Evolutionary conservation across 2,888 invertebrate genomes (phyloP), one percentile per base, ranked within the genome.

Genomic region (Agrenia bidenticulata): DNA sequence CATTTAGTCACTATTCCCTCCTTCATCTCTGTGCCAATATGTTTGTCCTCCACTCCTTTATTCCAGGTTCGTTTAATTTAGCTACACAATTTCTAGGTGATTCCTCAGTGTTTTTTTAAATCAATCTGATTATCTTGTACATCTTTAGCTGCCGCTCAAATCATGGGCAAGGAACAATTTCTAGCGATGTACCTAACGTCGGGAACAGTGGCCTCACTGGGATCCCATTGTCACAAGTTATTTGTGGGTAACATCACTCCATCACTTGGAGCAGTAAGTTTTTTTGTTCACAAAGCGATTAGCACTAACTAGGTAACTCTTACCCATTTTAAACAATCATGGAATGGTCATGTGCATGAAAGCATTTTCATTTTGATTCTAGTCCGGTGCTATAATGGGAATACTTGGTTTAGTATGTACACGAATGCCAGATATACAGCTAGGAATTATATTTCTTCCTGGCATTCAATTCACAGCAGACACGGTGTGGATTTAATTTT

Each of bases 381-480:
- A 96, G 94, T 96, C 95, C 37, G 98, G 98, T 66, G 96, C 97
- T 57, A 92, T 98, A 75, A 90, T 96, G 89, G 89, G 89, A 24
- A 84, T 97, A 56, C 81, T 98, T 67, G 89, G 90, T 24, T 92
- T 89, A 78, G 88, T 92, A 1, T 97, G 96, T 80, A 85, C 89
- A 58, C 87, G 89, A 78, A 90, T 89, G 81, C 98, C 98, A 4
- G 89, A 97, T 73, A 89, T 90, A n/a, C 85, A 86, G 79, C 82
- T 99, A 64, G 88, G 88, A 77, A 89, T 99, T 67, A 87, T 96
- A 66, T 91, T 99, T 80, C 79, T 99, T 73, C 96, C 96, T 2
- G 87, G 89, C 82, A 45, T 69, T 2, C 72, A 72, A 49, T 72
- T 72, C 55, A 67, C 92, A 37, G 96, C 97, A 24, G 87, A 88